Conservation (phyloP, 2,113 vertebrate genomes). For the Poeciliopsis prolifica region DNA sequence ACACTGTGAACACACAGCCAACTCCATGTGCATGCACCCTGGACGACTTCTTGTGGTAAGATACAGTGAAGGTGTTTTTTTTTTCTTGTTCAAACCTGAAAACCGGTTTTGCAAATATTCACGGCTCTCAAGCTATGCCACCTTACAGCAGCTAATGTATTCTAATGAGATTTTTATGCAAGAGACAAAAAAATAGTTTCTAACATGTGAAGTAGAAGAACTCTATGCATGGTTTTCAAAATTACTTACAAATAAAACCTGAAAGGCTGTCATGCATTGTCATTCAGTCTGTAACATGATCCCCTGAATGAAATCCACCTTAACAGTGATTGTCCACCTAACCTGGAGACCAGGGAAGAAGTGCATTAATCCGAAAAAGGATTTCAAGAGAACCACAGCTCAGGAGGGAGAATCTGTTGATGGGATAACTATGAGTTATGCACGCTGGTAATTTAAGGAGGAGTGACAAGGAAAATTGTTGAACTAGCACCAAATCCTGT, state of each 20-base stretch:
- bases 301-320: background rate
- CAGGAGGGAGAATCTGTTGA: background rate
- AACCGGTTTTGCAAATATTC: too few species aligned
- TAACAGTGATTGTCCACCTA: background rate
- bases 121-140: background rate
- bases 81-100: background rate
- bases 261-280: background rate
- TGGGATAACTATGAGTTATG: background rate
- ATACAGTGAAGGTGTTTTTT: background rate
- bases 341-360: background rate
- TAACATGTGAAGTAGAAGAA: background rate
- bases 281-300: background rate
- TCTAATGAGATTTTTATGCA: background rate
- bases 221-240: background rate
- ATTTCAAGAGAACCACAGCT: background rate
- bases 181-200: background rate
- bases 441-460: background rate
- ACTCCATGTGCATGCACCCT: slow-evolving; percentile 87
- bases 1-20: slow-evolving; percentile 82
- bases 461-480: background rate
- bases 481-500: background rate
- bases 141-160: background rate
- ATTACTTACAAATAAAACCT: background rate
- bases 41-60: slow-evolving; percentile 93
- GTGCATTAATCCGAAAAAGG: background rate